These are phyloP conservation scores for Andrena chrysosceles DNA, from an alignment of 2,888 invertebrate species.

Conservation along the genomic window DNA sequence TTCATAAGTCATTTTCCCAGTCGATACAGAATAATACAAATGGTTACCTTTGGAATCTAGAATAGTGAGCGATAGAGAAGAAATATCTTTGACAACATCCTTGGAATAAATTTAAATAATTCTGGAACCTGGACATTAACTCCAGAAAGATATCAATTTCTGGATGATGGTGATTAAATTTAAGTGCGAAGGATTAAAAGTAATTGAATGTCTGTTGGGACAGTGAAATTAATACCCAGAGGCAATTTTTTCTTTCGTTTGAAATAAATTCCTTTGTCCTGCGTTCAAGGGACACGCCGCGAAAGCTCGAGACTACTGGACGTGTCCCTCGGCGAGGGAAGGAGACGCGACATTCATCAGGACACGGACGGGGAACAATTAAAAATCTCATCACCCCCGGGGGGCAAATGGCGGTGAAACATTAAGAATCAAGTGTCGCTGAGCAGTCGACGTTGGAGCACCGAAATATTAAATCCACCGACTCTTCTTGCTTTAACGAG, in stretches of 20 bases:
- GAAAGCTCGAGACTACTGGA: background rate
- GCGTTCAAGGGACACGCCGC: background rate
- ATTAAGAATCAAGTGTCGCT: constrained; percentile 22
- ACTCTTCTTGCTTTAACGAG: background rate
- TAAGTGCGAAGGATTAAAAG: background rate
- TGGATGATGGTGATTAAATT: background rate
- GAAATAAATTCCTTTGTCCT: background rate
- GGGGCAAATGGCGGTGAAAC: constrained; percentile 2
- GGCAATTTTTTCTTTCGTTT: background rate
- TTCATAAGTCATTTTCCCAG: no score
- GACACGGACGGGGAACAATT: constrained; percentile 9
- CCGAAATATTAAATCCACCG: constrained; percentile 25
- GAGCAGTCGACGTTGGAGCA: background rate
- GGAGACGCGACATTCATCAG: constrained; percentile 1
- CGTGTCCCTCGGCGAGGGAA: background rate
- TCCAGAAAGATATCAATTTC: background rate
- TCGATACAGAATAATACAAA: no score
- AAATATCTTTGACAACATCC: background rate
- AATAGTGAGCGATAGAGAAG: no score
- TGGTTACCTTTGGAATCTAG: no score
- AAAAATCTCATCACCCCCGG: constrained; percentile 32
- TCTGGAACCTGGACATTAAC: background rate
- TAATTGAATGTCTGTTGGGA: background rate
- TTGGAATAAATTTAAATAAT: background rate
- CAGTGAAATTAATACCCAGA: background rate